phyloP scores from a whole-genome alignment of 2,888 invertebrate species.

The Eupeodes latifasciatus region DNA sequence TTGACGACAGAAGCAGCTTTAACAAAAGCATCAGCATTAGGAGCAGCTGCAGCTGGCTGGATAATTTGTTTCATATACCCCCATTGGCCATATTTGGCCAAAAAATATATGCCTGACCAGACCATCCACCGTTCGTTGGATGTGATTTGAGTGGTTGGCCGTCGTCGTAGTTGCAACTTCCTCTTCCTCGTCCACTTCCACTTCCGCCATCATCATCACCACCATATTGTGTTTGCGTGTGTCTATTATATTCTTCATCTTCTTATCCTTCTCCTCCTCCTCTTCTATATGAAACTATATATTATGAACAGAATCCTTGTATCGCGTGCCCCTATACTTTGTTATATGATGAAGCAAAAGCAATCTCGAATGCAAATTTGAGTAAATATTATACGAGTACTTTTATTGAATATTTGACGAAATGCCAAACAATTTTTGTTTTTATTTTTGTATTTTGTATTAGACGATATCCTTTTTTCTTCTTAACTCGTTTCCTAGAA shows the following conservation, averaged over 20 bases:
- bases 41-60: constrained; percentile 59
- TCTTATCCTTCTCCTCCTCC: no score
- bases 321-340: constrained; percentile 47
- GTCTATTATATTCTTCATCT: constrained; percentile 40
- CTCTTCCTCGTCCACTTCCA: neutral
- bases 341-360: constrained; percentile 46
- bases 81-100: constrained; percentile 57
- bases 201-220: neutral
- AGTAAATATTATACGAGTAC: constrained; percentile 66
- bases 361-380: constrained; percentile 71
- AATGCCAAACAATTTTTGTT: constrained; percentile 60
- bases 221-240: constrained; percentile 32
- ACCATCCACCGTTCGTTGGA: neutral
- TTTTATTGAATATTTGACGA: constrained; percentile 70
- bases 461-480: neutral
- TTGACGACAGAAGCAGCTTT: constrained; percentile 66
- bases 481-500: neutral
- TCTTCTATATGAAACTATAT: no score
- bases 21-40: constrained; percentile 1
- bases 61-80: constrained; percentile 64
- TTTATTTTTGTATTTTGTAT: neutral
- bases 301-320: constrained; percentile 34
- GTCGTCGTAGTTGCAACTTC: neutral
- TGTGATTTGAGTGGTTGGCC: neutral
- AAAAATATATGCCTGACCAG: constrained; percentile 18